phyloP scores from a whole-genome alignment of 1,140 invertebrate species.

The Caenorhabditis brenneri region DNA sequence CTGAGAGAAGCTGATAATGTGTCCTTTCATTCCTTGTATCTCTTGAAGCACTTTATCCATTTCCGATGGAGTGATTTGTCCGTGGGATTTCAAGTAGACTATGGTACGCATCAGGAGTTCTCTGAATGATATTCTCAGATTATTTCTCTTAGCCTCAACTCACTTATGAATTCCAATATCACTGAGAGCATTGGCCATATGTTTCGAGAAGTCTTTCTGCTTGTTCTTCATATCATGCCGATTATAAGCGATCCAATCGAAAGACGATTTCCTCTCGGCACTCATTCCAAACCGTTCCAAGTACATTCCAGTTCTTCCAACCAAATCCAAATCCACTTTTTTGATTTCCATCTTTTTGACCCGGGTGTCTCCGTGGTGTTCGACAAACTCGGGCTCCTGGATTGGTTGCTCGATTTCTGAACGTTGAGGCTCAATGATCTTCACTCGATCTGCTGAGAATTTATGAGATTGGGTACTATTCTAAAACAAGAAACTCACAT shows the following conservation, averaged over 20 bases:
- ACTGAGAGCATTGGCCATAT: background rate
- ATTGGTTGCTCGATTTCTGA: background rate
- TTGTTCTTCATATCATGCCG: background rate
- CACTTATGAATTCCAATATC: constrained; percentile 18
- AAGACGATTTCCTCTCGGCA: background rate
- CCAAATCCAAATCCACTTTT: background rate
- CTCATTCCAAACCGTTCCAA: constrained; percentile 3
- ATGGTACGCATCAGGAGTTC: background rate
- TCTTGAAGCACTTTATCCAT: constrained; percentile 3
- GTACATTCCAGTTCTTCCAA: constrained; percentile 21
- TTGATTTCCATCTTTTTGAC: background rate
- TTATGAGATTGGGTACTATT: too few species aligned
- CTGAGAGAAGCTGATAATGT: background rate
- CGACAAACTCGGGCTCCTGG: background rate
- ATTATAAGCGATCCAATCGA: background rate
- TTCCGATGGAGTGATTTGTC: background rate
- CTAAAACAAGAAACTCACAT: background rate
- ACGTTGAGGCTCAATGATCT: background rate
- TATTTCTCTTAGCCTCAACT: background rate
- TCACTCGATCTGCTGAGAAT: background rate
- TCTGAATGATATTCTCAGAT: background rate
- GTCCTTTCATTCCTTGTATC: background rate
- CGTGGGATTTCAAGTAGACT: background rate
- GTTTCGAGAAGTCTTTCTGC: background rate
- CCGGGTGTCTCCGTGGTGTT: background rate